Percentiles rank a stretch among this genome's conserved stretches.
These are phyloP conservation scores for Limenitis arthemis DNA, from an alignment of 2,888 invertebrate species.

Conservation along the genomic window DNA sequence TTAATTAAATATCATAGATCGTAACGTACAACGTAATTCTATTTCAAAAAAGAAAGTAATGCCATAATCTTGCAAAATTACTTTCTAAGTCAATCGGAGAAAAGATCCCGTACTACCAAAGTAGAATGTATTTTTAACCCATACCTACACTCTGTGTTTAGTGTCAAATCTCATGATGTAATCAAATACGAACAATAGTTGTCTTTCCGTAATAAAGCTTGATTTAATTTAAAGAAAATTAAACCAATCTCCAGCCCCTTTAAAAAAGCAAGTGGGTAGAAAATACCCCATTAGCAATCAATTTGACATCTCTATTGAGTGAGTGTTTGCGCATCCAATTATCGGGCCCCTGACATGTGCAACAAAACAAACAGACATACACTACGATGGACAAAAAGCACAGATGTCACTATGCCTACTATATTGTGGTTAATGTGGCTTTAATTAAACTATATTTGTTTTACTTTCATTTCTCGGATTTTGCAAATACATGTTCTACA, in stretches of 20 bases:
- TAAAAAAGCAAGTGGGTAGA: not conserved
- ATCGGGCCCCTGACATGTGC: conserved; percentile 36
- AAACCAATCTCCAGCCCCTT: not conserved
- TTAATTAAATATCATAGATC: too few relatives aligned
- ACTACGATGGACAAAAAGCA: conserved; percentile 29
- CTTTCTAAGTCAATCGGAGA: too few relatives aligned
- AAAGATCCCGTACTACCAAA: too few relatives aligned
- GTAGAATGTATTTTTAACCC: too few relatives aligned
- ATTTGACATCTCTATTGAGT: conserved; percentile 36
- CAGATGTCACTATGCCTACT: conserved; percentile 33
- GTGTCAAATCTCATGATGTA: too few relatives aligned
- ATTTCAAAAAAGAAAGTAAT: too few relatives aligned
- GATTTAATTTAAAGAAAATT: too few relatives aligned
- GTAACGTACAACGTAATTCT: too few relatives aligned
- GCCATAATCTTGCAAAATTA: too few relatives aligned
- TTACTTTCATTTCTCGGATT: not conserved
- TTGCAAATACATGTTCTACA: not conserved
- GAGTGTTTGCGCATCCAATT: conserved; percentile 33
- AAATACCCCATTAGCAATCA: conserved; percentile 21
- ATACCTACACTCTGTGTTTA: too few relatives aligned
- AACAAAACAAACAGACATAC: conserved; percentile 38
- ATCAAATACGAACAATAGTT: too few relatives aligned
- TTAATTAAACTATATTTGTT: conserved; percentile 16
- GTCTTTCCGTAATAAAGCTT: too few relatives aligned
- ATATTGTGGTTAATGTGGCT: conserved; percentile 14